phyloP scores from a whole-genome alignment of 2,113 vertebrate genomes.

The Tursiops truncatus region DNA sequence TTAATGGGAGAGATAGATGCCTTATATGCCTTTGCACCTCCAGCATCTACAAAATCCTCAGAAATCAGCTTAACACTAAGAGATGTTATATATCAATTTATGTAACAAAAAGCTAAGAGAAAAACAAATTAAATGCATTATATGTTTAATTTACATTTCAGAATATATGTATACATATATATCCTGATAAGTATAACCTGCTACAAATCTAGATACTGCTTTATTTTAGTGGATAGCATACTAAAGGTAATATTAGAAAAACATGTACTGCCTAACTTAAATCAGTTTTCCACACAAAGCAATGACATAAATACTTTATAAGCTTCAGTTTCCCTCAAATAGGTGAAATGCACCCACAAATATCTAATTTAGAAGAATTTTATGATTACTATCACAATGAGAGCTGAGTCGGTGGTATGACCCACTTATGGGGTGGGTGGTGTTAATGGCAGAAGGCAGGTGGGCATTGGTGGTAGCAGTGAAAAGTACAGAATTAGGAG shows the following conservation, averaged over 20 bases:
- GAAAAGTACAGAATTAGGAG: not conserved
- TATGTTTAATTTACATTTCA: not conserved
- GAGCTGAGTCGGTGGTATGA: not conserved
- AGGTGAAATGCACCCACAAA: not conserved
- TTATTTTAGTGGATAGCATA: not conserved
- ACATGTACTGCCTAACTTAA: not conserved
- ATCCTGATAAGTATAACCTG: not conserved
- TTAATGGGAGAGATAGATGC: not conserved
- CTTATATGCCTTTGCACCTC: not conserved
- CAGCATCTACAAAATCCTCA: not conserved
- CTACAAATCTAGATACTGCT: conserved; percentile 13
- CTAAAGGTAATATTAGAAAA: not conserved
- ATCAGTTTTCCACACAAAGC: not conserved
- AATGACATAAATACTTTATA: not conserved
- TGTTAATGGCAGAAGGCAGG: not conserved
- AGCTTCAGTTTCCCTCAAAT: not conserved
- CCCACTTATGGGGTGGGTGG: not conserved
- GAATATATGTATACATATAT: not conserved
- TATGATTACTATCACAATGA: not conserved
- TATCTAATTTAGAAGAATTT: not conserved
- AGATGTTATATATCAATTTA: not conserved
- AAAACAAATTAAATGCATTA: not conserved
- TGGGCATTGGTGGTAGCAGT: not conserved
- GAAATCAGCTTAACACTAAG: not conserved
- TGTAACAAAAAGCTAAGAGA: not conserved